Evolutionary conservation across 2,888 invertebrate genomes (phyloP), one percentile per base, ranked within the genome.

Genomic region (Napeogenes sylphis): DNA sequence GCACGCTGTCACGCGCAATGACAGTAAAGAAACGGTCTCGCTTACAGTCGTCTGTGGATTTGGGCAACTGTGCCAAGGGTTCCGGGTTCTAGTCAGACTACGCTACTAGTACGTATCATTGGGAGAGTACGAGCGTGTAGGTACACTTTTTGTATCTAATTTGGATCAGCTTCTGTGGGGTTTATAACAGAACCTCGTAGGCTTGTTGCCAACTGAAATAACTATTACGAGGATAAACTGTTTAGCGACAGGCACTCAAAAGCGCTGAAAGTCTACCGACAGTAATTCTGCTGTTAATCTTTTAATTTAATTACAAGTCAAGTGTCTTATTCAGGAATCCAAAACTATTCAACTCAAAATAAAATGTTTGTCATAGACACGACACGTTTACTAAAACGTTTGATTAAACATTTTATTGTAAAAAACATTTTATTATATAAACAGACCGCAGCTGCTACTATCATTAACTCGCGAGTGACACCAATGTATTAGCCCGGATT

Each of bases 381-480:
- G 30, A 30, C 30, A 51, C 30, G 21, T 51, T 30, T 12, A 30
- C 6, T 30, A 51, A 21, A 30, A 30, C 51, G 30, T 30, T 51
- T 30, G 51, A 51, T 21, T 21, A 51, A 51, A 51, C 5, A 13
- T 4, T 51, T 51, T 62, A 42, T 67, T 64, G 51, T 30, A 30
- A 30, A 51, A 51, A 51, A 51, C 12, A 13, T 4, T 51, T 51
- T 62, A 42, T 67, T 64, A 59, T 55, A 67, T 65, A 63, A 66
- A 61, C 51, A 70, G 63, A 65, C 63, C 74, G 70, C 84, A 84
- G 80, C 84, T 85, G 85, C 69, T 56, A 65, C 70, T 54, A 82
- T 85, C 81, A 77, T 73, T 84, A 74, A 73, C 63, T 54, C 64
- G 14, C 14, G 21, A 35, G 57, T 62, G 59, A 58, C 56, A 62